A percentile compares a stretch with the other conserved stretches of the same genome.
phyloP scores from a whole-genome alignment of 92 coral and sea anemone genomes.

The Actinostola sp. region DNA sequence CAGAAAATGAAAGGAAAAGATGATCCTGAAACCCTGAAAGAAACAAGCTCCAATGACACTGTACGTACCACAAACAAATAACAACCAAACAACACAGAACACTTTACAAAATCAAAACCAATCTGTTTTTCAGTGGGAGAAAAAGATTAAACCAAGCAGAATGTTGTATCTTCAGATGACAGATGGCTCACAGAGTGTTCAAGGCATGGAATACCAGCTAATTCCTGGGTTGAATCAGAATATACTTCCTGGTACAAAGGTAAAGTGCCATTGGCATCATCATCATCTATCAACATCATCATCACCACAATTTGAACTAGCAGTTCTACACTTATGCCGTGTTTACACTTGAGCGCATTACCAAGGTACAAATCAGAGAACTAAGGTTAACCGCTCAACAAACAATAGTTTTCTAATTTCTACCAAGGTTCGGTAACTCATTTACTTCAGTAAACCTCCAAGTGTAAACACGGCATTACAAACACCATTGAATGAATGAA shows the following conservation, averaged over 20 bases:
- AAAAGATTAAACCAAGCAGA: conserved; percentile 71
- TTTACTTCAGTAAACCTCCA: no score
- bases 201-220: conserved; percentile 87
- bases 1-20: conserved; percentile 81
- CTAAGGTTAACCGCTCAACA: no score
- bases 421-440: no score
- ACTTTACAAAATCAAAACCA: conserved; percentile 1
- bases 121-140: conserved; percentile 56
- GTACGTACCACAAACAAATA: background rate
- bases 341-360: no score
- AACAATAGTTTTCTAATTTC: no score
- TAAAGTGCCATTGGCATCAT: no score
- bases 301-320: no score
- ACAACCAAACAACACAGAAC: background rate
- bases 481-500: no score
- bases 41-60: conserved; percentile 25
- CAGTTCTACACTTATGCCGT: no score
- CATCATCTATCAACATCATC: no score
- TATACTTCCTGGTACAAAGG: conserved; percentile 89
- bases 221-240: conserved; percentile 55
- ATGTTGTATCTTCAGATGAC: conserved; percentile 79
- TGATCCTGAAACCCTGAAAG: conserved; percentile 68
- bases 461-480: no score
- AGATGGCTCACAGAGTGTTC: conserved; percentile 78
- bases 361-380: no score